Evolutionary conservation across 2,113 vertebrate genomes (phyloP).

Genomic region (Pseudorasbora parva): DNA sequence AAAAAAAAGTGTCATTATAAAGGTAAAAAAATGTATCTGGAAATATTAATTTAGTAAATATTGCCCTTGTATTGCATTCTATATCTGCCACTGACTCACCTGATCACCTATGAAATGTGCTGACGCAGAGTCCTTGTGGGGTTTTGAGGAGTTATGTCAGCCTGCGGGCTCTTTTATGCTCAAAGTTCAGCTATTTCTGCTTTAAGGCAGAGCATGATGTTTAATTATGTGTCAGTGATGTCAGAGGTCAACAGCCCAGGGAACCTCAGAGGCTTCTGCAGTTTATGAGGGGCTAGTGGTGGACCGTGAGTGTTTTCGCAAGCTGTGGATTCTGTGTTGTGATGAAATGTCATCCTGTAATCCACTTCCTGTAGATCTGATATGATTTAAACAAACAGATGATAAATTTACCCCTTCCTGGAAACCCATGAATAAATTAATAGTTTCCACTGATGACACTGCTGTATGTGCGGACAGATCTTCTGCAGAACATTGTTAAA

Average conservation of each 20-base stretch:
- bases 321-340: neutral
- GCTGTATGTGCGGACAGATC: no score
- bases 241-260: conserved; percentile 23
- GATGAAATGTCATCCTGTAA: neutral
- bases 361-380: neutral
- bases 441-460: neutral
- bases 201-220: neutral
- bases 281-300: neutral
- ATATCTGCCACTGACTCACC: no score
- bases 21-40: no score
- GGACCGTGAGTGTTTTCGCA: neutral
- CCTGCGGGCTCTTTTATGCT: neutral
- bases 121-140: neutral
- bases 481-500: no score
- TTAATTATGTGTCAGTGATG: neutral
- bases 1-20: no score
- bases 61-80: no score
- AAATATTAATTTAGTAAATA: no score
- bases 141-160: neutral
- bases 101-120: neutral
- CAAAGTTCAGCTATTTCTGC: neutral
- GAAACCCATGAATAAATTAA: no score
- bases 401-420: neutral
- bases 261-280: neutral
- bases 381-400: no score